Evolutionary conservation across 1,140 invertebrate species (phyloP).

Genomic region (Drosophila navojoa): DNA sequence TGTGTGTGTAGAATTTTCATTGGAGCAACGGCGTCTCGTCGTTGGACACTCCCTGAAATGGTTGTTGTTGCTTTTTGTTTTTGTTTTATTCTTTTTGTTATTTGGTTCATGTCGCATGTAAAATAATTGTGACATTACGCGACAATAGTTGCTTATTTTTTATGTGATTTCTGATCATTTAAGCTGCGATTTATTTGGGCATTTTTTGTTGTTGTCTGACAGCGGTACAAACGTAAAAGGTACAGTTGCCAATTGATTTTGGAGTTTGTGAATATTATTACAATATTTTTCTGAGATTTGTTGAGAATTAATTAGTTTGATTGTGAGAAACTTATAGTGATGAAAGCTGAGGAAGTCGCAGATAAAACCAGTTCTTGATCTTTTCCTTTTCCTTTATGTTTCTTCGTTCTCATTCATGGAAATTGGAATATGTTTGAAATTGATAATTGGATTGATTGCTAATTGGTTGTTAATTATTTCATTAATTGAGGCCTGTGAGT

Average conservation of each 20-base stretch:
- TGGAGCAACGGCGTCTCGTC: conserved; percentile 46
- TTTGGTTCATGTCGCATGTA: conserved; percentile 66
- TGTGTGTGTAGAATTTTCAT: conserved; percentile 64
- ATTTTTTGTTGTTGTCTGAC: conserved; percentile 18
- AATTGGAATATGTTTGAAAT: not conserved
- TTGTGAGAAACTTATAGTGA: not conserved
- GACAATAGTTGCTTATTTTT: conserved; percentile 40
- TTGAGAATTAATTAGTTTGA: too few species aligned
- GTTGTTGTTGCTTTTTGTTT: conserved; percentile 19
- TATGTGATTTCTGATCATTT: conserved; percentile 27
- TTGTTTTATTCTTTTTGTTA: conserved; percentile 42
- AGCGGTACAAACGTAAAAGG: too few species aligned
- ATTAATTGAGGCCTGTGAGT: too few species aligned
- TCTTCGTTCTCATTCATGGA: not conserved
- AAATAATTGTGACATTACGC: conserved; percentile 62
- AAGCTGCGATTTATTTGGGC: conserved; percentile 30
- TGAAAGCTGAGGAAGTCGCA: not conserved
- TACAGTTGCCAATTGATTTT: not conserved
- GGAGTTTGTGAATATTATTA: not conserved
- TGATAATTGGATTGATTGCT: not conserved
- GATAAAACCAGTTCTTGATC: not conserved
- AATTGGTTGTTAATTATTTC: not conserved
- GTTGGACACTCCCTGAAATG: conserved; percentile 59
- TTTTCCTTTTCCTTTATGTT: not conserved
- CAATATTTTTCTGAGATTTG: not conserved